Conservation (phyloP, 1,140 invertebrate genomes). For the Ceratina australensis region DNA sequence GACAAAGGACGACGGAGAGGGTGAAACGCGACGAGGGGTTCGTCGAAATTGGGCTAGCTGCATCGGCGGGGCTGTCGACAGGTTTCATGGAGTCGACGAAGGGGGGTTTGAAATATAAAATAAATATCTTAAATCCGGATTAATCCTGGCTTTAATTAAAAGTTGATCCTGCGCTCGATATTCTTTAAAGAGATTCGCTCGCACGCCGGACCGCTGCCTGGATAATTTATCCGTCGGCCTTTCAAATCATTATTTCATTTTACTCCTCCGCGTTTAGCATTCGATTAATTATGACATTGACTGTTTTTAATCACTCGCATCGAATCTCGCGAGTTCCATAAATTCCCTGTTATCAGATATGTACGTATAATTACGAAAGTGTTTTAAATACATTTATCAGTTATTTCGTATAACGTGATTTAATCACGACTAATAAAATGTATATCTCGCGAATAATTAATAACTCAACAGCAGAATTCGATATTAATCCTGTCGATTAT, state of each 20-base stretch:
- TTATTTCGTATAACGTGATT: too few relatives aligned
- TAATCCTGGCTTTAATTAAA: constrained; percentile 74
- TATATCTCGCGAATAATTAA: too few relatives aligned
- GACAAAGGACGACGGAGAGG: background rate
- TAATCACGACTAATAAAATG: too few relatives aligned
- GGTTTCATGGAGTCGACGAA: constrained; percentile 60
- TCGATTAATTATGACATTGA: background rate
- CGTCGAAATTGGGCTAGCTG: constrained; percentile 28
- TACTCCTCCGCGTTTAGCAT: background rate
- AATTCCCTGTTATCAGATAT: too few relatives aligned
- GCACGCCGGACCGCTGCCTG: constrained; percentile 49
- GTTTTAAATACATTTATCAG: too few relatives aligned
- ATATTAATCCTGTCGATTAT: too few relatives aligned
- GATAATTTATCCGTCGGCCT: constrained; percentile 60
- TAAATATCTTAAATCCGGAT: constrained; percentile 71
- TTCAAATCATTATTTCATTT: background rate
- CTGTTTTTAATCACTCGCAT: background rate
- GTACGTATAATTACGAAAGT: too few relatives aligned
- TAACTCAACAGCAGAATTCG: too few relatives aligned
- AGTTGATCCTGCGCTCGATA: constrained; percentile 70
- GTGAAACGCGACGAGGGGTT: constrained; percentile 16
- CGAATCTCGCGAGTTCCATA: too few relatives aligned
- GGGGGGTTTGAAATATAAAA: constrained; percentile 69
- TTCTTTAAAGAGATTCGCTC: constrained; percentile 56
- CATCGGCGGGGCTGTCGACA: constrained; percentile 35